Percentiles rank a stretch among this genome's conserved stretches.
These are phyloP conservation scores for Argentina silus DNA, from an alignment of 2,797 vertebrate species.

Conservation along the genomic window DNA sequence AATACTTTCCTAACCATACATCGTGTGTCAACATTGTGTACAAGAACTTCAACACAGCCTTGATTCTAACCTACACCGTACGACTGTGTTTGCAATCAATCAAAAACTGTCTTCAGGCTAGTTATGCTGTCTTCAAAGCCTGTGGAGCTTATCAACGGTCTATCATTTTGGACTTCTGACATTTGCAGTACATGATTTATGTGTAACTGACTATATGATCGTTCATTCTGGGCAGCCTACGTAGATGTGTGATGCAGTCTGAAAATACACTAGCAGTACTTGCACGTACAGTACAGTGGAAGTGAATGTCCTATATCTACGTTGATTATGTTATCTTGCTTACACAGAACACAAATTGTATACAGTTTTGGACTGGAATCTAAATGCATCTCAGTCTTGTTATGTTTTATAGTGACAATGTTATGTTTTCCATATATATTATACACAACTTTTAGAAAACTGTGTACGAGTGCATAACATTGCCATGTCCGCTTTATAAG, in stretches of 20 bases:
- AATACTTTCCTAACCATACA: background rate
- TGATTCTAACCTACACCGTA: background rate
- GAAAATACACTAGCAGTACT: background rate
- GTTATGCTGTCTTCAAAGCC: background rate
- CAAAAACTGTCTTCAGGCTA: background rate
- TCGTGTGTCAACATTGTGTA: background rate
- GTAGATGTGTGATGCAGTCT: background rate
- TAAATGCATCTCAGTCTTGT: conserved; percentile 13
- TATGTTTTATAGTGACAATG: conserved; percentile 47
- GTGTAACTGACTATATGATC: background rate
- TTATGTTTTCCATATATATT: background rate
- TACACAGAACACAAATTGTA: conserved; percentile 29
- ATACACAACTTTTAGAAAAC: background rate
- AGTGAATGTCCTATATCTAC: background rate
- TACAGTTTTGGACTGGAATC: conserved; percentile 14
- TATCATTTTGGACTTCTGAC: background rate
- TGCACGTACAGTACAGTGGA: background rate
- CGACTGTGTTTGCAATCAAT: background rate
- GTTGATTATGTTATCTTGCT: background rate
- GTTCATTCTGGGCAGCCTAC: background rate
- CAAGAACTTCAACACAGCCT: background rate
- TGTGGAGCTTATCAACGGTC: background rate
- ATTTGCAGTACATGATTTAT: background rate
- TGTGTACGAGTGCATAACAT: background rate
- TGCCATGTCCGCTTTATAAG: conserved; percentile 31